Base-by-base conservation (phyloP, 2,797 vertebrate species). In the Rhinoraja longicauda region DNA sequence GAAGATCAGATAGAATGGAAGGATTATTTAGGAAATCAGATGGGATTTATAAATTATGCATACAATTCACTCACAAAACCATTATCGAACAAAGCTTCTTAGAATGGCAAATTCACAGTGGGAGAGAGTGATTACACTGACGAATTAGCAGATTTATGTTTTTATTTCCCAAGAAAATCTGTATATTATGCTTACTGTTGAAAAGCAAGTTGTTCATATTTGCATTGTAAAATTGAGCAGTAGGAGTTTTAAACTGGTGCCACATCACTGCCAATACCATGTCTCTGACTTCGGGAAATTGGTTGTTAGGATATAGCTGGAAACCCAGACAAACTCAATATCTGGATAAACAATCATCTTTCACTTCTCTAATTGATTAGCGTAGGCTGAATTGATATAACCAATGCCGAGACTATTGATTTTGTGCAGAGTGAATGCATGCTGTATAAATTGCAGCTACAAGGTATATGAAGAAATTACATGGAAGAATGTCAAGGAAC, bases 1-100 rank as follows among this genome's bases (percentile, higher is more conserved):
- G 70, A 45, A 92, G 70, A 92, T 92, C 90, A 75, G 90, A 92
- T 91, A 91, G 24, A 21, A 53, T 91, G 39, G 64, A 91, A 91
- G 39, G 90, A 91, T 91, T 39, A 73, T 91, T 70, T 36, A 75
- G 67, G 39, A 64, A 36, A 24, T 75, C 90, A 73, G 90, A 75
- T 92, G 70, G 90, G 70, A 75, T 75, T 92, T 75, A 92, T 92
- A 75, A 45, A 92, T 92, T 57, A 75, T 73, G 26, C 39, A 92
- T 92, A 24, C 70, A 92, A 92, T 53, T 92, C 70, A 73, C 67
- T 53, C 10, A 57, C 39, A 92, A 92, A 92, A 29, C 36, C 90
- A 75, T 92, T 92, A 57, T 92, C 39, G 75, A 53, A 92, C 90
- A 92, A 75, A 92, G 70, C 90, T 75, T 29, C 90, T 75, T 57